These are phyloP conservation scores for Heliconius hewitsoni DNA, from an alignment of 1,140 invertebrate species.

Conservation along the genomic window DNA sequence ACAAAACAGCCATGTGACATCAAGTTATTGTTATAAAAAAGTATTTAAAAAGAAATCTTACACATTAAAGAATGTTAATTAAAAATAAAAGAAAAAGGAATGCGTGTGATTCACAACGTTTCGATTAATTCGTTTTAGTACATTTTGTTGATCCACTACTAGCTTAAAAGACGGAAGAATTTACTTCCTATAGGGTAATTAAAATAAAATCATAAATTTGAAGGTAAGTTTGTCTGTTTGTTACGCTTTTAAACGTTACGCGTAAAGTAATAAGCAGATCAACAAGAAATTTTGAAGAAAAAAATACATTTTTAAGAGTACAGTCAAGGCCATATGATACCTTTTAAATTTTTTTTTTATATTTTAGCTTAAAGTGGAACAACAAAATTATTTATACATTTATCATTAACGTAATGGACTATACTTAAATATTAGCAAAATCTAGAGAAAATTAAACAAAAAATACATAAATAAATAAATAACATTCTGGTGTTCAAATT, in stretches of 20 bases:
- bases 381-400: background rate
- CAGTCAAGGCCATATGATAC: too few relatives aligned
- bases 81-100: background rate
- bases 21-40: too few relatives aligned
- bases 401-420: slow-evolving; percentile 1
- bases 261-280: too few relatives aligned
- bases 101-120: background rate
- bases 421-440: background rate
- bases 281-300: too few relatives aligned
- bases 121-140: slow-evolving; percentile 6
- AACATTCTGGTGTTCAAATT: slow-evolving; percentile 9
- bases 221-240: too few relatives aligned
- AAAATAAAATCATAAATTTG: too few relatives aligned
- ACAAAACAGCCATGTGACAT: too few relatives aligned
- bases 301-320: too few relatives aligned
- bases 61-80: background rate
- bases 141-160: slow-evolving; percentile 5
- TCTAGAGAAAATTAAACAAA: background rate
- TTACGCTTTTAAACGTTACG: too few relatives aligned
- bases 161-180: background rate
- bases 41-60: background rate
- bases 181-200: too few relatives aligned
- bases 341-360: background rate
- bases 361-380: background rate
- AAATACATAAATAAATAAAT: slow-evolving; percentile 1